phyloP scores from a whole-genome alignment of 2,797 vertebrate genomes.

The Selene dorsalis region DNA sequence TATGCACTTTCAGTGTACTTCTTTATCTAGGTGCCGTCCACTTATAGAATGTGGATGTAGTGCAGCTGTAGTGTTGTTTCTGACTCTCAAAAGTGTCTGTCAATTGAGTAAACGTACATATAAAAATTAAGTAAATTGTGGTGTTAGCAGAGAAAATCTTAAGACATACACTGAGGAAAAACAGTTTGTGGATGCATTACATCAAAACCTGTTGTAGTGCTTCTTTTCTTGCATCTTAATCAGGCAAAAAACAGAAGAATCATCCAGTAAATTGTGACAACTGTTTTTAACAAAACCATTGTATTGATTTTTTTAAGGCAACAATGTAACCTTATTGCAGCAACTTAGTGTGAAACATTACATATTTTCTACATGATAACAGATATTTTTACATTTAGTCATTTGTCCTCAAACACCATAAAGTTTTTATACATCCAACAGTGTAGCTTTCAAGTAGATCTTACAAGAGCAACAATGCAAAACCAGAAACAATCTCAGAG shows the following conservation, averaged over 20 bases:
- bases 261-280: background rate
- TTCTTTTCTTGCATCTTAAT: background rate
- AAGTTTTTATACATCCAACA: background rate
- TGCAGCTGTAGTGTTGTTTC: too few species aligned
- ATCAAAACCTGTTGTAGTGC: background rate
- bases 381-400: background rate
- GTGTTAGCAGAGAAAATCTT: background rate
- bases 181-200: background rate
- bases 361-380: conserved; percentile 1
- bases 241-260: background rate
- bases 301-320: conserved; percentile 70
- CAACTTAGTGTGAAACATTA: conserved; percentile 21
- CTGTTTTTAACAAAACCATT: conserved; percentile 18
- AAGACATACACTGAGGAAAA: background rate
- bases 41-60: too few species aligned
- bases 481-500: background rate
- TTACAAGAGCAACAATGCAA: conserved; percentile 18
- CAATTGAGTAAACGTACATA: background rate
- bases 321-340: conserved; percentile 33
- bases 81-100: too few species aligned
- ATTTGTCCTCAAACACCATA: background rate
- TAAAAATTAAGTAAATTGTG: background rate
- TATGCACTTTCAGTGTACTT: background rate
- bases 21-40: too few species aligned
- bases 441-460: conserved; percentile 2